Evolutionary conservation across 2,113 vertebrate genomes (phyloP).

Genomic region (Agelaius tricolor): DNA sequence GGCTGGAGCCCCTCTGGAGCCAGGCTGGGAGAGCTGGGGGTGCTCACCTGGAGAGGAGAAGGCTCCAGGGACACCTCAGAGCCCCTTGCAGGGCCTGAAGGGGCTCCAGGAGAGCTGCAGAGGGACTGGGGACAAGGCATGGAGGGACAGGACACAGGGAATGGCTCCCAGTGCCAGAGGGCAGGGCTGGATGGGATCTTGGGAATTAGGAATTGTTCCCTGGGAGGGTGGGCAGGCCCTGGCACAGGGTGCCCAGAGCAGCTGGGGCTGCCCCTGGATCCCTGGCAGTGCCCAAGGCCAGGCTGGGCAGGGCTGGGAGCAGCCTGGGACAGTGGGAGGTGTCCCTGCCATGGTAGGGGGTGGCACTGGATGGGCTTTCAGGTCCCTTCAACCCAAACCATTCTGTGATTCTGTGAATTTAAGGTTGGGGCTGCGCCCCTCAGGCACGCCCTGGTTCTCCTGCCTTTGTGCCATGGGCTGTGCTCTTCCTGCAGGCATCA

Average conservation of each 20-base stretch:
- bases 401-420: too few relatives aligned
- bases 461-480: background rate
- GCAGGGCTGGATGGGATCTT: background rate
- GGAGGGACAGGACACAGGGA: background rate
- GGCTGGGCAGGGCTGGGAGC: rapidly evolving
- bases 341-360: too few relatives aligned
- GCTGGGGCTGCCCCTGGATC: background rate
- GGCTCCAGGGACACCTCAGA: background rate
- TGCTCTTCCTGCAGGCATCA: slow-evolving; percentile 78
- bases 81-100: background rate
- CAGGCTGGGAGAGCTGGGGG: background rate
- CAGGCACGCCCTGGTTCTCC: rapidly evolving
- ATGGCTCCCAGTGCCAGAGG: background rate
- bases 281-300: background rate
- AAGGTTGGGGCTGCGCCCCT: background rate
- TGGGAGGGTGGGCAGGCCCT: background rate
- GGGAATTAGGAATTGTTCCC: background rate
- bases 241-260: background rate
- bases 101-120: background rate
- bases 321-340: background rate
- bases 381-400: background rate
- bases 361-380: rapidly evolving
- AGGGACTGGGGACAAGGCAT: background rate
- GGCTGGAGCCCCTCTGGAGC: background rate
- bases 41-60: background rate